Conservation (phyloP, 2,113 vertebrate genomes). For the Castor canadensis region DNA sequence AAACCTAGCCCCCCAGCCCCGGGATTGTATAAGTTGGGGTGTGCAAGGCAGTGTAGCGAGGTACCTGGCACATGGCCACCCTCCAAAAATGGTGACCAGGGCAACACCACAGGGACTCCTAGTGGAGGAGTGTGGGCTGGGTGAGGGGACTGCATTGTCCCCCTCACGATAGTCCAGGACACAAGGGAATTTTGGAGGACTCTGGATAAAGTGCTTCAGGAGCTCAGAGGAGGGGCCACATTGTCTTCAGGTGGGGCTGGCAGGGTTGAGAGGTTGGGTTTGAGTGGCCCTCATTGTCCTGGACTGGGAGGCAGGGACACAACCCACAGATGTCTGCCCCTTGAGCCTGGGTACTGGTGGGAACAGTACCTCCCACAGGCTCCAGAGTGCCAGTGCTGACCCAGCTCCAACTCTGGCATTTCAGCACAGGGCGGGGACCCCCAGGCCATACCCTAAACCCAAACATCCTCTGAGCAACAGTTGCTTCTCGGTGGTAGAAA, state of each 20-base stretch:
- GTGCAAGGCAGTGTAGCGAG: accelerated
- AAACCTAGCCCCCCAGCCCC: background rate
- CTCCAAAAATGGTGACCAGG: background rate
- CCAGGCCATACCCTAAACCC: background rate
- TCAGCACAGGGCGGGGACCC: background rate
- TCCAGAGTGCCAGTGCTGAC: background rate
- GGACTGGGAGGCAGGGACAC: no score
- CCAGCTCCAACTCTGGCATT: background rate
- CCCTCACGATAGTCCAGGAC: background rate
- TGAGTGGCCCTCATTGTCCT: background rate
- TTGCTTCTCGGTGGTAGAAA: background rate
- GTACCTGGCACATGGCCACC: background rate
- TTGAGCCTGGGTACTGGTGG: background rate
- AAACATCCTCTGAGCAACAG: background rate
- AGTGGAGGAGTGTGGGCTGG: background rate
- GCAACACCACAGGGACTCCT: background rate
- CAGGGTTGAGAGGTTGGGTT: background rate
- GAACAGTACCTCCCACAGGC: background rate
- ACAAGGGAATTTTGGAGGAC: background rate
- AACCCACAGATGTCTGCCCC: background rate
- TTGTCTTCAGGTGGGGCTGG: background rate
- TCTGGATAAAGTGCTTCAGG: accelerated
- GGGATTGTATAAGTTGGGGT: background rate
- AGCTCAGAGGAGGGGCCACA: background rate
- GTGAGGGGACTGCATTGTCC: background rate